Evolutionary conservation across 2,888 invertebrate genomes (phyloP).

Genomic region (Ischnus inquisitorius): DNA sequence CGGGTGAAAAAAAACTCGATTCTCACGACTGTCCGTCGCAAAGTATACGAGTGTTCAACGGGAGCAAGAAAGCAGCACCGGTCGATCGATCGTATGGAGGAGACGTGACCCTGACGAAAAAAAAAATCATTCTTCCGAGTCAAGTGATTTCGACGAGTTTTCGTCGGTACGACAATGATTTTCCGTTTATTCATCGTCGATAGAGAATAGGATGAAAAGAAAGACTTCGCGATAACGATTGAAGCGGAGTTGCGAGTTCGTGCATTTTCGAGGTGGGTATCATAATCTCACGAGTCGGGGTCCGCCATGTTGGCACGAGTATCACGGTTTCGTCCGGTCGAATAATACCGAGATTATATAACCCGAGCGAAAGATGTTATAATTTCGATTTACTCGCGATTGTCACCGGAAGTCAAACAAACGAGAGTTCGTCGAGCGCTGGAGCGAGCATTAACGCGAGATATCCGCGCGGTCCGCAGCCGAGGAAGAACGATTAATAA

Average conservation of each 20-base stretch:
- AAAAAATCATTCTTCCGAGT: not conserved
- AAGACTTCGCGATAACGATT: not conserved
- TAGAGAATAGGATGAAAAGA: not conserved
- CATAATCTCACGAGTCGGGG: slow-evolving; percentile 36
- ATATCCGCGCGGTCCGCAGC: not conserved
- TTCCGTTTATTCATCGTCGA: not conserved
- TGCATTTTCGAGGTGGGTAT: slow-evolving; percentile 51
- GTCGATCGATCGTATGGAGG: slow-evolving; percentile 33
- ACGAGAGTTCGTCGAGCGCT: not conserved
- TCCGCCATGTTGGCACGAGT: slow-evolving; percentile 80
- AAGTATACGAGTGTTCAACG: not conserved
- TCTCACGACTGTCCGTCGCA: not conserved
- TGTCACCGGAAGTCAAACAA: not conserved
- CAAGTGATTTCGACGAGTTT: not conserved
- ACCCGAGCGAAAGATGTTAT: slow-evolving; percentile 62
- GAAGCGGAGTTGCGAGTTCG: not conserved
- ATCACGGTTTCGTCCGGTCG: slow-evolving; percentile 68
- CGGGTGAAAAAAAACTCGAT: not conserved
- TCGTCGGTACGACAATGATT: not conserved
- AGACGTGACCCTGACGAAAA: slow-evolving; percentile 1
- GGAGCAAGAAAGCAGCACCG: slow-evolving; percentile 28
- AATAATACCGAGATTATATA: slow-evolving; percentile 80
- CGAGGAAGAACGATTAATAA: not conserved
- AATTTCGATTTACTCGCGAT: slow-evolving; percentile 21
- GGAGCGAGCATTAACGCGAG: not conserved